These are phyloP conservation scores for Pteruthius melanotis DNA, from an alignment of 2,113 vertebrate genomes.

Conservation along the genomic window DNA sequence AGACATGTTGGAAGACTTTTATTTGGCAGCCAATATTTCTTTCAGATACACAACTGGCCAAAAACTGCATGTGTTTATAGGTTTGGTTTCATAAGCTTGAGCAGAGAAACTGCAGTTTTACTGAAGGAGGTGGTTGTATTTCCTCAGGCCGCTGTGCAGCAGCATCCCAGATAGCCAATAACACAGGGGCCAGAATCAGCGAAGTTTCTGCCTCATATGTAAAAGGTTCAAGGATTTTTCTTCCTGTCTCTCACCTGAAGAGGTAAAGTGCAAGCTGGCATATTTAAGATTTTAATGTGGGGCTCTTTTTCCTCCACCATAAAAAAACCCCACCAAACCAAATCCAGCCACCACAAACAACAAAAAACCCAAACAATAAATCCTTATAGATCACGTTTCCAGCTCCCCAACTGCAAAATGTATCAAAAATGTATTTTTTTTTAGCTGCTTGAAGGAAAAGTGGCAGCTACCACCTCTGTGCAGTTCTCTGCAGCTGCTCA, in stretches of 20 bases:
- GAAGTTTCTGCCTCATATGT: not conserved
- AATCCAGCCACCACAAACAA: not conserved
- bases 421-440: not conserved
- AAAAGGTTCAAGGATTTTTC: not conserved
- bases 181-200: not conserved
- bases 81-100: not conserved
- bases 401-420: not conserved
- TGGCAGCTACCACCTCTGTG: not conserved
- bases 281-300: not conserved
- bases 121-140: fast-evolving
- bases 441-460: not conserved
- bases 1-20: not conserved
- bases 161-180: not conserved
- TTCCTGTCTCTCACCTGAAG: not conserved
- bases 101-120: not conserved
- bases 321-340: not conserved
- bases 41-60: not conserved
- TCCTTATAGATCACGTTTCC: not conserved
- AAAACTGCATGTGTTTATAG: not conserved
- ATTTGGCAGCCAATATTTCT: not conserved
- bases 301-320: not conserved
- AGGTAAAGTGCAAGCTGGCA: not conserved
- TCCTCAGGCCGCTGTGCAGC: not conserved
- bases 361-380: not conserved
- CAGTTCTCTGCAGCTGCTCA: not conserved